Evolutionary conservation across 2,113 vertebrate species (phyloP).

Genomic region (Asarcornis scutulata): DNA sequence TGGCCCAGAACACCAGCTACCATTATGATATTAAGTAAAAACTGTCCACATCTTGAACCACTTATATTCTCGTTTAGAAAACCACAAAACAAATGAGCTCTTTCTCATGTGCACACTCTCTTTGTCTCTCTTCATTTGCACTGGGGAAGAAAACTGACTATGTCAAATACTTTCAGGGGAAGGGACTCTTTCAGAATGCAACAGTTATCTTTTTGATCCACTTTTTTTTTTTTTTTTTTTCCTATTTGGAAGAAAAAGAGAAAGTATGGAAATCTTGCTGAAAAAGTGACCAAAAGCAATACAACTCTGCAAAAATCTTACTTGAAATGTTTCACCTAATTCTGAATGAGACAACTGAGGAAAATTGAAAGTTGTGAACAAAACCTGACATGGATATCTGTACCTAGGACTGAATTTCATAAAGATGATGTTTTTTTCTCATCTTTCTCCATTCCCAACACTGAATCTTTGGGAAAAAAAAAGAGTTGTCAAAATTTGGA

Average conservation of each 20-base stretch:
- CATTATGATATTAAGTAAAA: background rate
- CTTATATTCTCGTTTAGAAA: background rate
- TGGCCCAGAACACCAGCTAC: background rate
- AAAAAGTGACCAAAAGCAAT: background rate
- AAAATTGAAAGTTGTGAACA: background rate
- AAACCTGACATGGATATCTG: background rate
- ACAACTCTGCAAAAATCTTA: background rate
- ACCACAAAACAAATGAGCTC: background rate
- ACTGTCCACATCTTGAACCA: accelerated
- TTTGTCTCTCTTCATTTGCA: background rate
- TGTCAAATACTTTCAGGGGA: background rate
- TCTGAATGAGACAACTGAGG: background rate
- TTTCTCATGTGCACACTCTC: background rate
- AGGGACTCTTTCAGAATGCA: background rate
- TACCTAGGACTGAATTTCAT: background rate
- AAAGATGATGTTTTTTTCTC: background rate
- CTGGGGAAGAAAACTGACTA: background rate
- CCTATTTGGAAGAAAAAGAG: background rate
- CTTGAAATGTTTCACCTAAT: background rate
- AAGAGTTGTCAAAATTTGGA: background rate
- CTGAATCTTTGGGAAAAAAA: background rate
- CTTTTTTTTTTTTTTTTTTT: background rate
- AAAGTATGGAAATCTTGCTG: background rate
- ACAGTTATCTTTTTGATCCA: background rate
- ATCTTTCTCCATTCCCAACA: background rate